Conservation (phyloP, 2,113 vertebrate genomes). For the Gallinago paraguaiae region DNA sequence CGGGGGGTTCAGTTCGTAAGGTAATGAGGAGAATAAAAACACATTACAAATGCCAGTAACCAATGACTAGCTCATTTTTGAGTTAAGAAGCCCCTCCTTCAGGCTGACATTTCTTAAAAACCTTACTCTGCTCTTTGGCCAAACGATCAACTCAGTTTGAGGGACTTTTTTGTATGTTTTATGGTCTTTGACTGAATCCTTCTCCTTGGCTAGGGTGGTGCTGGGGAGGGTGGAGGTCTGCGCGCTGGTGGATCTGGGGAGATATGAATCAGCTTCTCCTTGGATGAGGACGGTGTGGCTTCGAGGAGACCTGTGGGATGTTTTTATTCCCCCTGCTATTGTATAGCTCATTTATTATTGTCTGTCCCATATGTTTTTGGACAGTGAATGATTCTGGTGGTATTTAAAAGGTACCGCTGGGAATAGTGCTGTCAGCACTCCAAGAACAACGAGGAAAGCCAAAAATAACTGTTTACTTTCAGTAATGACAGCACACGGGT, state of each 20-base stretch:
- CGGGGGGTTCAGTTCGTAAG: neutral
- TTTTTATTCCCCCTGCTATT: neutral
- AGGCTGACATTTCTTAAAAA: neutral
- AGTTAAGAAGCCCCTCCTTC: neutral
- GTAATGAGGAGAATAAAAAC: neutral
- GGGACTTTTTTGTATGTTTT: neutral
- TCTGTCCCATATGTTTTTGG: conserved; percentile 27
- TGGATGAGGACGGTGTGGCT: neutral
- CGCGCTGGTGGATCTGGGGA: neutral
- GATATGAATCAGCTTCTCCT: neutral
- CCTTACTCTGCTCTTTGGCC: neutral
- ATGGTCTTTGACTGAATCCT: neutral
- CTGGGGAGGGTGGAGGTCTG: neutral
- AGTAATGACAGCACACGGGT: conserved; percentile 6
- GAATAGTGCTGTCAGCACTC: conserved; percentile 60
- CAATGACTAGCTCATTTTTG: neutral
- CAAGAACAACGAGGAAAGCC: conserved; percentile 42
- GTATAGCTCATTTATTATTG: conserved; percentile 4
- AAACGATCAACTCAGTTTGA: neutral
- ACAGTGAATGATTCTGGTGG: neutral
- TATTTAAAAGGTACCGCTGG: conserved; percentile 46
- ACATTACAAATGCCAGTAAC: neutral
- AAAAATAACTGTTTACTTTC: conserved; percentile 60
- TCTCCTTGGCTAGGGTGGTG: neutral
- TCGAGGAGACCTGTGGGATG: neutral